Evolutionary conservation across 30 jellyfish, hydroid and myxozoan species (phyloP), one percentile per base, ranked within the genome.

Genomic region (Hydractinia symbiolongicarpus): DNA sequence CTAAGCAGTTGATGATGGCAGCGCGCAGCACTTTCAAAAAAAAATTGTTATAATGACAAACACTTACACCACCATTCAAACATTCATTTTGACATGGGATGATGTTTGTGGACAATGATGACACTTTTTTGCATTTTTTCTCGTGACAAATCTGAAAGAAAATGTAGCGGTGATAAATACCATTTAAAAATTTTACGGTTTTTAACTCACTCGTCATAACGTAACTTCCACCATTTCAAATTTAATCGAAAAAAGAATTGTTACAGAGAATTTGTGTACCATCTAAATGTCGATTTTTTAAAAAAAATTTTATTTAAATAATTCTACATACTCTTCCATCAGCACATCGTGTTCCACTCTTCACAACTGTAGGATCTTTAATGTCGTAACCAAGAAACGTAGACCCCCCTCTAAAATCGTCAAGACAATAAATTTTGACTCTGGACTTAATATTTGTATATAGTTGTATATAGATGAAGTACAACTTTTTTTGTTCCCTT

Each of bases 261-360:
- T n/a, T n/a, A n/a, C n/a, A n/a, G n/a, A n/a, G n/a, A n/a, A n/a
- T n/a, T n/a, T n/a, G n/a, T n/a, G n/a, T n/a, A n/a, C n/a, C n/a
- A n/a, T 30, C 44, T 30, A 30, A 30, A 30, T 30, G 44, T 30
- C 44, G 2, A 30, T 30, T 0, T n/a, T 30, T 30, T 30, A 30
- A 1, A 1, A 30, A 30, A 30, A 30, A 30, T 30, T 30, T 30
- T 30, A 30, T 30, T 30, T 30, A 30, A 30, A 30, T 1, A 30
- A 30, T 30, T 30, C 44, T 3, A 76, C 53, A 50, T 60, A 90
- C 97, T 84, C 72, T 76, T 64, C 94, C 94, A 3, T 80, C 95
- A 4, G 77, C 93, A 53, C 97, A 90, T 77, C 82, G 84, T n/a
- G 97, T 90, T 61, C 97, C 97, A n/a, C 73, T 84, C 52, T 69